Evolutionary conservation across 53 echinoderm and acorn worm species (phyloP), one percentile per base, ranked within the genome.

Genomic region (Luidia sarsii): DNA sequence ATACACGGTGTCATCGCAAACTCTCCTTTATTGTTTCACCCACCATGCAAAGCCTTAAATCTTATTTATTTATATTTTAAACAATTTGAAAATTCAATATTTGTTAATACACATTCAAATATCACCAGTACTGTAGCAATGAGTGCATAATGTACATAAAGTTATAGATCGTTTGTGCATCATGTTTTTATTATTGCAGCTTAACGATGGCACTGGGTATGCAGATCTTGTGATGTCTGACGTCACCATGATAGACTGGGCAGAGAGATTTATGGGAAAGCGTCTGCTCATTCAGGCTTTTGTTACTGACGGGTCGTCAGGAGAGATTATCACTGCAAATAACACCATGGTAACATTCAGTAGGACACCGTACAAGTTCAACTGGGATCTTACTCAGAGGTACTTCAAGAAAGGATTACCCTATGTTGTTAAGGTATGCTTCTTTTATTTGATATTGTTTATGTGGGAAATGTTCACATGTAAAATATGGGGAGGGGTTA

Each of bases 351-450:
- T 83, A 2, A 60, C 71, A 39, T 90, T 95, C 84, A 90, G 82
- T 10, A n/a, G 7, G 14, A 85, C 71, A 67, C 90, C 88, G 11
- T 95, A 92, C 83, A 65, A 77, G 34, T 90, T 95, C 80, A 79
- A 70, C 21, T 71, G 54, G 67, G 83, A 87, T 13, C 55, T 67
- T 28, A 95, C 92, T 2, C 70, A 87, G 39, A 49, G 34, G n/a
- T 81, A 75, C 62, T 95, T 85, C 72, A 95, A 95, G 60, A 87
- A 75, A 57, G 92, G 88, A 32, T 53, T 92, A 27, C 87, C 92
- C 0, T 95, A 67, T 72, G 88, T 80, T 57, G 79, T 95, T 15
- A 92, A 95, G 95, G 95, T 92, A 71, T 41, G 41, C 6, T 41
- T 41, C 41, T 41, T 41, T 41, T 41, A 6, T 41, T 41, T 41